phyloP scores from a whole-genome alignment of 2,888 invertebrate genomes.

The Pecten maximus region DNA sequence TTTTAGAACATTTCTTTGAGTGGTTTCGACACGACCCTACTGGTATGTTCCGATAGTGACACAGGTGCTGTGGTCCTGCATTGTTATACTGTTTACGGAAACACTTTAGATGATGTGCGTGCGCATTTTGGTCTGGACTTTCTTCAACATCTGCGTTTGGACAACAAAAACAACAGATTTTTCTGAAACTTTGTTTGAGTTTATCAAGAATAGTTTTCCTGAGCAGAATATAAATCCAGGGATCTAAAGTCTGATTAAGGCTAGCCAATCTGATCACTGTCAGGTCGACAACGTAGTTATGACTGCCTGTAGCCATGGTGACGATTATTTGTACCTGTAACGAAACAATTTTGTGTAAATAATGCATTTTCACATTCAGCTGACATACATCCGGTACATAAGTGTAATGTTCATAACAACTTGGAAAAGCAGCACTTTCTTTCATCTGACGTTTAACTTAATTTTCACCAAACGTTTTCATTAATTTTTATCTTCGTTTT shows the following conservation, averaged over 20 bases:
- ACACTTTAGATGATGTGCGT: slow-evolving; percentile 44
- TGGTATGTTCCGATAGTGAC: slow-evolving; percentile 47
- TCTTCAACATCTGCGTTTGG: slow-evolving; percentile 37
- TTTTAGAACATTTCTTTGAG: slow-evolving; percentile 46
- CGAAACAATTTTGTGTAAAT: neutral
- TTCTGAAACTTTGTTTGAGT: slow-evolving; percentile 47
- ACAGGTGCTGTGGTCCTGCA: slow-evolving; percentile 49
- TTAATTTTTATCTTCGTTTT: no score
- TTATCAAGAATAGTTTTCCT: slow-evolving; percentile 69
- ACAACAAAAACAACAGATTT: slow-evolving; percentile 52
- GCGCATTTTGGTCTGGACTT: slow-evolving; percentile 40
- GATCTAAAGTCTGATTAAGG: slow-evolving; percentile 81
- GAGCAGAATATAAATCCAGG: slow-evolving; percentile 82
- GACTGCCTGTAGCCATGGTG: slow-evolving; percentile 67
- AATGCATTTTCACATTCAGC: no score
- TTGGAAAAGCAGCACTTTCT: no score
- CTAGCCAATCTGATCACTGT: slow-evolving; percentile 78
- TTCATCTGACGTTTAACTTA: no score
- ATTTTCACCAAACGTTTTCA: no score
- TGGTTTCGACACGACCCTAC: slow-evolving; percentile 49
- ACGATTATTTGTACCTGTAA: slow-evolving; percentile 74
- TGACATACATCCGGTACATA: no score
- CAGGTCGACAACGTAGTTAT: slow-evolving; percentile 72
- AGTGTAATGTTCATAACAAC: no score
- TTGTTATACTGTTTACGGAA: slow-evolving; percentile 46